Base-by-base conservation (phyloP, 2,113 vertebrate genomes). In the Campylomormyrus numenius region DNA sequence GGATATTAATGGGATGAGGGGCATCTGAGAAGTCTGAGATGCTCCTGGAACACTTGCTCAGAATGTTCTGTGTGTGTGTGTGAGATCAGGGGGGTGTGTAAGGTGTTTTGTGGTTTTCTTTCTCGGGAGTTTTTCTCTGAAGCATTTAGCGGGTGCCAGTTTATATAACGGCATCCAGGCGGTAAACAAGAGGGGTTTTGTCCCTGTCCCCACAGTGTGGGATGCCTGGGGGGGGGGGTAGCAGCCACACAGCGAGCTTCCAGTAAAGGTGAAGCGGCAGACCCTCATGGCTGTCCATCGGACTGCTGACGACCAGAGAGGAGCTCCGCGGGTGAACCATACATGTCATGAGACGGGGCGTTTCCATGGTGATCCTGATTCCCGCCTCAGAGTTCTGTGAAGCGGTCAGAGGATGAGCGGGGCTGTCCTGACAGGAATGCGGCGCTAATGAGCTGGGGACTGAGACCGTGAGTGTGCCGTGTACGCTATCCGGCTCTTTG, bases 101-200 rank as follows among this genome's bases (percentile, higher is more conserved):
- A 42, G 39, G 31, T 83, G 39, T 45, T 39, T 83, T 83, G 35
- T 2, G 77, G 31, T 83, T 83, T 83, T 83, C 39, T 19, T 11
- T 42, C 39, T 21, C 5, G 9, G 27, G 66, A 13, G 66, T n/a
- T 70, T 70, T 86, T 46, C 94, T 94, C 92, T 94, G 93, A 94
- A 92, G 92, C 94, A 92, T 93, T 93, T 80, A 11, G 92, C n/a
- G 15, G 19, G 48, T 86, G 94, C 92, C 92, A 85, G 92, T 94
- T 94, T 94, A 93, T 94, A 93, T 93, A 93, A 94, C 92, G 84
- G 91, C 91, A 91, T 90, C 89, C 53, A 19, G 92, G 93, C 94
- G 90, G 93, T 95, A 94, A 94, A 95, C 94, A 95, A 95, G 94
- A 90, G 92, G 89, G 62, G 91, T 93, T 94, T 94, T 94, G 94